Conservation (phyloP, 2,113 vertebrate species). For the Rhinogobius similis region DNA sequence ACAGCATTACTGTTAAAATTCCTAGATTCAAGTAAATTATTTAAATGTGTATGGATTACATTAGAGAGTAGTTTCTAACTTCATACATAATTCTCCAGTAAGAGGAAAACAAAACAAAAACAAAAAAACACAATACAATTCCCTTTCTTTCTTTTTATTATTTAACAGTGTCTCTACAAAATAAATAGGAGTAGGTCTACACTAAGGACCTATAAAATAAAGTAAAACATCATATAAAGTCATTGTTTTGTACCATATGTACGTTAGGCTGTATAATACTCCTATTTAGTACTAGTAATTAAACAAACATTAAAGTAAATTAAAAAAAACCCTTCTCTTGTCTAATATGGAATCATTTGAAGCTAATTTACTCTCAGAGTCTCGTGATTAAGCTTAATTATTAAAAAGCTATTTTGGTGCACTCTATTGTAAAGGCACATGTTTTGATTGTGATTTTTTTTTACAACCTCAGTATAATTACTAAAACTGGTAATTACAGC, state of each 20-base stretch:
- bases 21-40: constrained; percentile 85
- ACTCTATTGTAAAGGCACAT: background rate
- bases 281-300: background rate
- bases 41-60: background rate
- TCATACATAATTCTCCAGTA: constrained; percentile 13
- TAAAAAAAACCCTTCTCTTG: background rate
- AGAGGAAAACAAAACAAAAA: constrained; percentile 1
- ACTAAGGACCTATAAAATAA: background rate
- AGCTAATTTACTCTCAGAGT: background rate
- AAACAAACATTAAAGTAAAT: background rate
- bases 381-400: background rate
- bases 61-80: constrained; percentile 14
- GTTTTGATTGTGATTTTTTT: too few relatives aligned
- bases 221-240: background rate
- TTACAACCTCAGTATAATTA: too few relatives aligned
- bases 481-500: too few relatives aligned
- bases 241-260: background rate
- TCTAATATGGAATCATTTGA: background rate
- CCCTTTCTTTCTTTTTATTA: background rate
- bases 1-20: constrained; percentile 78
- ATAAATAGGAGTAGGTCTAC: background rate
- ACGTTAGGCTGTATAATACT: background rate
- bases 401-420: background rate
- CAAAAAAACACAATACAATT: background rate
- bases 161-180: background rate